Conservation (phyloP, 2,113 vertebrate species). For the Sander vitreus region DNA sequence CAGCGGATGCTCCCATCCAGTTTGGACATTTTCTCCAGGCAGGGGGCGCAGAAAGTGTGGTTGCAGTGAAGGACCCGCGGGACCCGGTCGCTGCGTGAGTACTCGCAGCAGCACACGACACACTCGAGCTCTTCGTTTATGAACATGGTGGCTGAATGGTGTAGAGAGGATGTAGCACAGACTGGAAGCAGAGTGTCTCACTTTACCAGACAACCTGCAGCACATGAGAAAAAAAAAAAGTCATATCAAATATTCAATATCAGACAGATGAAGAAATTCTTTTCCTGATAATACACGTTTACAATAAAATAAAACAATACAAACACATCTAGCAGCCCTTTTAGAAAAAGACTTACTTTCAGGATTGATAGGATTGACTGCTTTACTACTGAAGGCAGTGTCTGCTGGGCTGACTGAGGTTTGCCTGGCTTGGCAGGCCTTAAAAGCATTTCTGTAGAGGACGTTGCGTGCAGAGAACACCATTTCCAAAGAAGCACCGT, state of each 20-base stretch:
- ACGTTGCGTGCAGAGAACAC: fast-evolving
- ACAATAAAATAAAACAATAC: not conserved
- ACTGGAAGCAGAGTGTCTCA: not conserved
- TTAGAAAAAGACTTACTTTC: slow-evolving; percentile 24
- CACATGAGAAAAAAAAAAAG: not conserved
- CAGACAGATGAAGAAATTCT: not conserved
- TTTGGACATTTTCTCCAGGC: slow-evolving; percentile 51
- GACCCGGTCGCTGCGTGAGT: slow-evolving; percentile 27
- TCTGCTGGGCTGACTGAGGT: not conserved
- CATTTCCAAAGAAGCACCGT: slow-evolving; percentile 12
- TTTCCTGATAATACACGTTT: not conserved
- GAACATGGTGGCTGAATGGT: not conserved
- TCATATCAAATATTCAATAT: not conserved
- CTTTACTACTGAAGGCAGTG: not conserved
- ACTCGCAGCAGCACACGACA: slow-evolving; percentile 57
- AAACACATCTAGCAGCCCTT: not conserved
- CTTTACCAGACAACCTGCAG: not conserved
- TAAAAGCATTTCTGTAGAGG: not conserved
- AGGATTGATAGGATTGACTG: fast-evolving
- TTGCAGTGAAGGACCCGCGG: slow-evolving; percentile 70
- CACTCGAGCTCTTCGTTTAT: slow-evolving; percentile 44
- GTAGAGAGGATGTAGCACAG: fast-evolving
- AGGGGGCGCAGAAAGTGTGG: slow-evolving; percentile 72
- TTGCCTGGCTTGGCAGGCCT: fast-evolving
- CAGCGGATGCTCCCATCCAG: not conserved